phyloP scores from a whole-genome alignment of 2,888 invertebrate genomes.

The Hipparchia semele region DNA sequence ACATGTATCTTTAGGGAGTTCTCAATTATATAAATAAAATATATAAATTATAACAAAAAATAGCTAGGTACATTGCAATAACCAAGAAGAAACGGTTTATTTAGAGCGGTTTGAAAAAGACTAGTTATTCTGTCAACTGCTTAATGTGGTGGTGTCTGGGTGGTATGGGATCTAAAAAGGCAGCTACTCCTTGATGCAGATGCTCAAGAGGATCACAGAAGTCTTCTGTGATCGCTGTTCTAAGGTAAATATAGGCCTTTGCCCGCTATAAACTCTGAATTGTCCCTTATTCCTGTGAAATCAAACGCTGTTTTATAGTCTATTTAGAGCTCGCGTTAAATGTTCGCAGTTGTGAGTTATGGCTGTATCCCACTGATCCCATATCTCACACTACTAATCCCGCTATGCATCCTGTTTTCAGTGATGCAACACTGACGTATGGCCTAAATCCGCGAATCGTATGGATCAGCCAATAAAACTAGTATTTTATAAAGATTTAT shows the following conservation, averaged over 20 bases:
- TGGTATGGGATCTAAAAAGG: too few species aligned
- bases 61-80: too few species aligned
- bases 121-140: too few species aligned
- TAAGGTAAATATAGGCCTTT: slow-evolving; percentile 8
- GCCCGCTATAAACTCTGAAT: slow-evolving; percentile 1
- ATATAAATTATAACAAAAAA: too few species aligned
- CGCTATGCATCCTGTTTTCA: slow-evolving; percentile 8
- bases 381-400: slow-evolving; percentile 25
- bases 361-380: slow-evolving; percentile 22
- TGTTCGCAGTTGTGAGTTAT: slow-evolving; percentile 28
- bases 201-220: too few species aligned
- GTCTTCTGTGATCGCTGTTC: too few species aligned
- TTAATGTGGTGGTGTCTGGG: too few species aligned
- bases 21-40: too few species aligned
- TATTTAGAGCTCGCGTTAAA: slow-evolving; percentile 19
- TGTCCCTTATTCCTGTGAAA: slow-evolving; percentile 17
- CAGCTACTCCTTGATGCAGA: too few species aligned
- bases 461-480: slow-evolving; percentile 11
- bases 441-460: slow-evolving; percentile 18
- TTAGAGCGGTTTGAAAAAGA: too few species aligned
- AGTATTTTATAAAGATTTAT: slow-evolving; percentile 9
- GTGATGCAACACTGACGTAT: slow-evolving; percentile 21
- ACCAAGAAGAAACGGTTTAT: too few species aligned
- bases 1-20: too few species aligned
- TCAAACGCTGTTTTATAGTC: slow-evolving; percentile 24